Evolutionary conservation across 2,888 invertebrate species (phyloP).

Genomic region (Synergus japonicus): DNA sequence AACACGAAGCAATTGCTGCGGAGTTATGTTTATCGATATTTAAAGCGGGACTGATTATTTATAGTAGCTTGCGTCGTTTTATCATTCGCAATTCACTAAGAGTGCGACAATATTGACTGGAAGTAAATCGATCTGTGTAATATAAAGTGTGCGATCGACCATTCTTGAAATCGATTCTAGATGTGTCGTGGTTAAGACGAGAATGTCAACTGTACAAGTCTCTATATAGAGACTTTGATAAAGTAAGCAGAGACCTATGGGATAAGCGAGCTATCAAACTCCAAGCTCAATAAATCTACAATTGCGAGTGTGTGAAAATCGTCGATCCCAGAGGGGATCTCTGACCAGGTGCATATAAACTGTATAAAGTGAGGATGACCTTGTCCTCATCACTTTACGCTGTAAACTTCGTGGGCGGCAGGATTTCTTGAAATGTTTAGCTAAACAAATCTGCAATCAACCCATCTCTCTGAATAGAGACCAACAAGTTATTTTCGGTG

Average conservation of each 20-base stretch:
- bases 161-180: neutral
- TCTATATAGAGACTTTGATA: no score
- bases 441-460: no score
- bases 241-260: no score
- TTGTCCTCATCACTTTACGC: neutral
- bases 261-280: no score
- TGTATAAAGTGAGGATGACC: no score
- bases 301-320: no score
- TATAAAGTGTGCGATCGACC: neutral
- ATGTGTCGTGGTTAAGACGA: neutral
- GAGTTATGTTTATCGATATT: conserved; percentile 4
- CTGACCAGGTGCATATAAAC: no score
- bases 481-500: neutral
- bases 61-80: neutral
- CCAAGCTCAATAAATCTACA: no score
- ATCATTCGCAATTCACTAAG: neutral
- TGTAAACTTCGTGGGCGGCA: neutral
- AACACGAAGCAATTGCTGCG: neutral
- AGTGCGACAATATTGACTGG: conserved; percentile 13
- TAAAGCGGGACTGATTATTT: conserved; percentile 5
- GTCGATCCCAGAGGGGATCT: no score
- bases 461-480: no score
- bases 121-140: conserved; percentile 24
- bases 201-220: no score
- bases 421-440: neutral